phyloP scores from a whole-genome alignment of 1,140 invertebrate species.

The Scaptomyza montana region DNA sequence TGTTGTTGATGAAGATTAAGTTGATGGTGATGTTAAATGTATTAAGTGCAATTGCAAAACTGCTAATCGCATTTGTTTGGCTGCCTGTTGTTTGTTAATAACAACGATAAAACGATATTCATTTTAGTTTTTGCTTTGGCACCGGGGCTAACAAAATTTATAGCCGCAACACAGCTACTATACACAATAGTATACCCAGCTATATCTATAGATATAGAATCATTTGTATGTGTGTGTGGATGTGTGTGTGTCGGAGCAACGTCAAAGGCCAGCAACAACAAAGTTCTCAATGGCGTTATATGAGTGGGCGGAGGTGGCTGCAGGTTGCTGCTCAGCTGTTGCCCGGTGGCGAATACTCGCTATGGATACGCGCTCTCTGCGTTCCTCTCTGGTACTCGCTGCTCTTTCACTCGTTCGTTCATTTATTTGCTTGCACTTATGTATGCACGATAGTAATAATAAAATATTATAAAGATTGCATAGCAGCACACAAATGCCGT shows the following conservation, averaged over 20 bases:
- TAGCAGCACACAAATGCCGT: conserved; percentile 67
- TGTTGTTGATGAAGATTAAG: conserved; percentile 24
- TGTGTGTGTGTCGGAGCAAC: conserved; percentile 39
- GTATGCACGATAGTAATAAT: conserved; percentile 72
- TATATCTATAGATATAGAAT: conserved; percentile 25
- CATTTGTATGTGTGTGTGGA: background rate
- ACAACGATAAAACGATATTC: conserved; percentile 57
- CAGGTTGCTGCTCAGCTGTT: conserved; percentile 58
- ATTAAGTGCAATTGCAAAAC: conserved; percentile 57
- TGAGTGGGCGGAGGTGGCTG: conserved; percentile 52
- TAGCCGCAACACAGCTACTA: conserved; percentile 45
- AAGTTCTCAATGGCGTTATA: conserved; percentile 69
- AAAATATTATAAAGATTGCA: conserved; percentile 70
- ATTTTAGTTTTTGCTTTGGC: conserved; percentile 52
- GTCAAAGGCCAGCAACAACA: conserved; percentile 56
- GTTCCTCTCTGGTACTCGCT: background rate
- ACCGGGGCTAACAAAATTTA: conserved; percentile 56
- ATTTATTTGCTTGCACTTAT: conserved; percentile 47
- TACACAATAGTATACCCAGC: conserved; percentile 15
- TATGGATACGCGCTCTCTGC: background rate
- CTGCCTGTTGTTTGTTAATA: conserved; percentile 44
- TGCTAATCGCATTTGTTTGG: conserved; percentile 9
- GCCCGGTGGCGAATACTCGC: conserved; percentile 19
- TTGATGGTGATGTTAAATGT: conserved; percentile 44
- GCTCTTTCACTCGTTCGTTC: conserved; percentile 1